Evolutionary conservation across 2,888 invertebrate species (phyloP), one percentile per base, ranked within the genome.

Genomic region (Chydorus sphaericus): DNA sequence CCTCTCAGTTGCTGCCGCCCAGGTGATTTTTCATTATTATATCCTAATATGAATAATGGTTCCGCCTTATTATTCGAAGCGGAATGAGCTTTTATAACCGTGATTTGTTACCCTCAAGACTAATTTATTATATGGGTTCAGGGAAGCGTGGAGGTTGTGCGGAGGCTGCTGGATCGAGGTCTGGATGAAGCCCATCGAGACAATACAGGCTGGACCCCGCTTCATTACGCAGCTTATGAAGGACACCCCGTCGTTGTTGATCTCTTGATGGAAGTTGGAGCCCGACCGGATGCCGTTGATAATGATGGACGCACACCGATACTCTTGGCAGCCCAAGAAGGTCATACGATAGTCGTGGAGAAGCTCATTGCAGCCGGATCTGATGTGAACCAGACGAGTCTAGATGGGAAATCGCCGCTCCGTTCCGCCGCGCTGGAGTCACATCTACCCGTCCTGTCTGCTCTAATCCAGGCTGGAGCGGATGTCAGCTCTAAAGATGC

Each of bases 201-300:
- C 68, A 92, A 93, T 71, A 87, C 89, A 0, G 94, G 96, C 0
- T 96, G 94, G 96, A 94, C 96, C 1, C 93, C 97, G 0, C 70
- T 97, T 55, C 94, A 96, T 68, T 94, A 96, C 68, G 85, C 94
- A 0, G 89, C 94, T 14, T 94, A 93, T 68, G 92, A 96, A 75
- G 86, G 91, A 11, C 91, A 92, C 68, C 72, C 79, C 54, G 85
- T 85, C 66, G 88, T 90, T 1, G 83, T 85, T 64, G 83, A 85
- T 63, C 82, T 83, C 0, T 70, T 89, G 1, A 70, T 92, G 0
- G 90, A 91, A 66, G 87, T 88, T 0, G 92, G 91, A 1, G 90
- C 89, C 0, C 81, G 85, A 66, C 81, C 89, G 10, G 88, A 89
- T 66, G 88, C 89, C 67, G 81, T 85, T 6, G 92, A 92, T 69